A percentile compares a stretch with the other conserved stretches of the same genome.
These are phyloP conservation scores for Charanyca ferruginea DNA, from an alignment of 2,888 invertebrate genomes.

Conservation along the genomic window DNA sequence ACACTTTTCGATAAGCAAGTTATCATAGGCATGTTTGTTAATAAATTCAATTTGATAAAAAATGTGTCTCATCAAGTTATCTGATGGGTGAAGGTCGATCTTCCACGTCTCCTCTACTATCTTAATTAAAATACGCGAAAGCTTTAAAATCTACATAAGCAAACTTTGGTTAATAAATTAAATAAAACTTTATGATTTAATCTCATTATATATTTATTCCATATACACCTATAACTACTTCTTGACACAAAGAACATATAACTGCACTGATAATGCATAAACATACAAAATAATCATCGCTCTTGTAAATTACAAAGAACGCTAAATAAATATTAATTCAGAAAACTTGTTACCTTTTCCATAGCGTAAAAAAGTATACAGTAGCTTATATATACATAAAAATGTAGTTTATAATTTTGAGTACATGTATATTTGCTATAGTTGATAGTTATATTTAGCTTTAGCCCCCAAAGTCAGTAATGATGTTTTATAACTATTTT, in stretches of 20 bases:
- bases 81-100: too few species aligned
- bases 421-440: slow-evolving; percentile 57
- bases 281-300: slow-evolving; percentile 65
- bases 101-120: too few species aligned
- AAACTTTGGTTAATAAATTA: slow-evolving; percentile 33
- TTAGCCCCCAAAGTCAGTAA: slow-evolving; percentile 49
- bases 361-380: slow-evolving; percentile 66
- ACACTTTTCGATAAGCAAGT: too few species aligned
- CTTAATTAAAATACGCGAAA: too few species aligned
- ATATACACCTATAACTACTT: slow-evolving; percentile 89
- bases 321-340: slow-evolving; percentile 65
- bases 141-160: neutral
- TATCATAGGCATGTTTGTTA: too few species aligned
- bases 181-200: slow-evolving; percentile 59
- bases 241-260: slow-evolving; percentile 82
- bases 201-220: slow-evolving; percentile 87
- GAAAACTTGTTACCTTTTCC: slow-evolving; percentile 60
- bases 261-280: slow-evolving; percentile 67
- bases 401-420: slow-evolving; percentile 64
- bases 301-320: slow-evolving; percentile 54
- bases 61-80: too few species aligned
- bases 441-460: slow-evolving; percentile 36
- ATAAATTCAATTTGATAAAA: too few species aligned
- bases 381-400: slow-evolving; percentile 63
- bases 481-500: slow-evolving; percentile 42